These are phyloP conservation scores for Pseudococcus jackbeardsleyi DNA, from an alignment of 2,888 invertebrate species.

Conservation along the genomic window DNA sequence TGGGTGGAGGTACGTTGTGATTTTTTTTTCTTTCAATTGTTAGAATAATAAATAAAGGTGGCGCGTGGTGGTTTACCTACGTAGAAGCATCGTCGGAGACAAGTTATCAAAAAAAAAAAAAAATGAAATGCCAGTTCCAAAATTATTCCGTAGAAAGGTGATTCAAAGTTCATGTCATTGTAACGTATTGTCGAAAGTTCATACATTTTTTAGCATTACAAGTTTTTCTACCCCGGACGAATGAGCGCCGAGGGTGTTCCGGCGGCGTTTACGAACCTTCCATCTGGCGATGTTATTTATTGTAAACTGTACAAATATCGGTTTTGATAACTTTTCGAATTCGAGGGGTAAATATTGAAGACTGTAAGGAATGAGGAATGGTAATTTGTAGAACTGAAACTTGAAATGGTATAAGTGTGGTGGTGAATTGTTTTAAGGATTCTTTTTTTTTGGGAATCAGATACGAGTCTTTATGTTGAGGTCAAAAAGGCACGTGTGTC, in stretches of 20 bases:
- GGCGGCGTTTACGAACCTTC: not conserved
- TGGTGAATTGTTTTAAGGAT: too few species aligned
- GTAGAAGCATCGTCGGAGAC: not conserved
- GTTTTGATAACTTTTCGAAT: too few species aligned
- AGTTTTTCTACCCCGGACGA: not conserved
- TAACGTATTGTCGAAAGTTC: conserved; percentile 1
- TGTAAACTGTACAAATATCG: too few species aligned
- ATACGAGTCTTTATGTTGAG: too few species aligned
- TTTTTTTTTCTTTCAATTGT: not conserved
- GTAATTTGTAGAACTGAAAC: too few species aligned
- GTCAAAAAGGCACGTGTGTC: too few species aligned
- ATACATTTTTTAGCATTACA: not conserved
- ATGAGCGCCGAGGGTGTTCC: not conserved
- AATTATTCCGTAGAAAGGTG: not conserved
- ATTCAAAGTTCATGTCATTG: conserved; percentile 6
- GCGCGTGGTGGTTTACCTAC: not conserved
- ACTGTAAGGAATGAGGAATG: too few species aligned
- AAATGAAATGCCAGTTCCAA: not conserved
- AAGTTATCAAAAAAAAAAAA: not conserved
- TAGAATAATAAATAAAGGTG: not conserved
- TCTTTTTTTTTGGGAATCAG: too few species aligned
- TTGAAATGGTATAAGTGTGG: too few species aligned
- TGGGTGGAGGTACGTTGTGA: not conserved
- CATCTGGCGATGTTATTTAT: not conserved
- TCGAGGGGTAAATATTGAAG: too few species aligned